phyloP scores from a whole-genome alignment of 2,797 vertebrate species.

The Sebastes cheni region DNA sequence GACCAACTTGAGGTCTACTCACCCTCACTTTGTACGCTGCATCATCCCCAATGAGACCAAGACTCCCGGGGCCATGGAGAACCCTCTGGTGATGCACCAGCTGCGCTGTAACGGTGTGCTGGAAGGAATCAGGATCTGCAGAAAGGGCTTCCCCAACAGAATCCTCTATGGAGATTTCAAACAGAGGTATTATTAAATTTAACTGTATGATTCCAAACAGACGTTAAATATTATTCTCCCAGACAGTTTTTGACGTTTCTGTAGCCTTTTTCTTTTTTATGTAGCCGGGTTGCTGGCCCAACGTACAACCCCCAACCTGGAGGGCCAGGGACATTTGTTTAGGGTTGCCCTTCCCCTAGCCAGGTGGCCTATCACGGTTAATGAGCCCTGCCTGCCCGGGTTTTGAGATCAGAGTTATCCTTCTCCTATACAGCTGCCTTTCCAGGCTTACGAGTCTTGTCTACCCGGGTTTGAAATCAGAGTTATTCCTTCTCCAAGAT shows the following conservation, averaged over 20 bases:
- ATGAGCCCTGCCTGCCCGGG: no score
- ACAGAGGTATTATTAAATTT: conserved; percentile 78
- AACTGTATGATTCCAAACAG: not conserved
- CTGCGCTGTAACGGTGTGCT: conserved; percentile 87
- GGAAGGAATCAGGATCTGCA: conserved; percentile 90
- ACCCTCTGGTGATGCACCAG: conserved; percentile 86
- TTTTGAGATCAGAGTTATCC: no score
- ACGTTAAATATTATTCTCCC: not conserved
- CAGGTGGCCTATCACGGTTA: no score
- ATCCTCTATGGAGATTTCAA: conserved; percentile 88
- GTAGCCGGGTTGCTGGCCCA: no score
- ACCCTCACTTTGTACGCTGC: conserved; percentile 90
- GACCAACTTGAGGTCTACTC: conserved; percentile 85
- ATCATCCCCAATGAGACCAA: conserved; percentile 90
- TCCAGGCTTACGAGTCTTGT: no score
- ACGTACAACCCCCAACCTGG: no score
- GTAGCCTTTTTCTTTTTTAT: no score
- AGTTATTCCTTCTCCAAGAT: no score
- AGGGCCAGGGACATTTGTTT: no score
- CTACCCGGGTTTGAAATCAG: no score
- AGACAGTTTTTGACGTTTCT: not conserved
- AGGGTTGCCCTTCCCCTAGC: no score
- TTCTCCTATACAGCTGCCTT: no score
- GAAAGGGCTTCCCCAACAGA: conserved; percentile 88
- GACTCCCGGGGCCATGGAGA: conserved; percentile 85